Percentiles rank a stretch among this genome's conserved stretches.
Evolutionary conservation across 2,888 invertebrate genomes (phyloP).

Genomic region (Dynastes hyllus): DNA sequence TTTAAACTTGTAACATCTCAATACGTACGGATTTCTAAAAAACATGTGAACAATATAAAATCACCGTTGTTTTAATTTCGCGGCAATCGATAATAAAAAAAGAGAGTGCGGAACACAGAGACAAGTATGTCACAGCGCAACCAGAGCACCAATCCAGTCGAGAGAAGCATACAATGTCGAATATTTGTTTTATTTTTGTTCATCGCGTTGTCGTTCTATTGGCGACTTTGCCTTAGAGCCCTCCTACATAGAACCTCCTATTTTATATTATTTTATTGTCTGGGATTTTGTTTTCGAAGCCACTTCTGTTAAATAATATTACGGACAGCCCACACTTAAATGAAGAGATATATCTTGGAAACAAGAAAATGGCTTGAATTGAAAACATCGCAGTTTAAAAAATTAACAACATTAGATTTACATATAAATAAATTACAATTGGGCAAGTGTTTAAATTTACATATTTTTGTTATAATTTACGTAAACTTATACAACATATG

Average conservation of each 20-base stretch:
- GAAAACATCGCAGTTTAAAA: too few species aligned
- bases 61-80: conserved; percentile 2
- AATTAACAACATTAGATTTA: too few species aligned
- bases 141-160: conserved; percentile 58
- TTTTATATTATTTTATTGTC: conserved; percentile 57
- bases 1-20: too few species aligned
- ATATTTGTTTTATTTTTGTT: conserved; percentile 65
- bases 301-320: neutral
- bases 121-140: conserved; percentile 53
- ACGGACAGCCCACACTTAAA: neutral
- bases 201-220: conserved; percentile 64
- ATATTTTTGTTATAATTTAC: too few species aligned
- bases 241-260: conserved; percentile 61
- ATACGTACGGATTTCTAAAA: too few species aligned
- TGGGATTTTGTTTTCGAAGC: conserved; percentile 27
- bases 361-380: too few species aligned
- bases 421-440: too few species aligned
- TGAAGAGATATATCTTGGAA: too few species aligned
- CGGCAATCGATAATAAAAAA: conserved; percentile 31
- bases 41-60: neutral
- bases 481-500: too few species aligned
- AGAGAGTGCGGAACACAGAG: conserved; percentile 23
- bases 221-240: conserved; percentile 58
- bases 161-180: conserved; percentile 58
- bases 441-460: too few species aligned